Evolutionary conservation across 2,888 invertebrate species (phyloP).

Genomic region (Deroplatys truncata): DNA sequence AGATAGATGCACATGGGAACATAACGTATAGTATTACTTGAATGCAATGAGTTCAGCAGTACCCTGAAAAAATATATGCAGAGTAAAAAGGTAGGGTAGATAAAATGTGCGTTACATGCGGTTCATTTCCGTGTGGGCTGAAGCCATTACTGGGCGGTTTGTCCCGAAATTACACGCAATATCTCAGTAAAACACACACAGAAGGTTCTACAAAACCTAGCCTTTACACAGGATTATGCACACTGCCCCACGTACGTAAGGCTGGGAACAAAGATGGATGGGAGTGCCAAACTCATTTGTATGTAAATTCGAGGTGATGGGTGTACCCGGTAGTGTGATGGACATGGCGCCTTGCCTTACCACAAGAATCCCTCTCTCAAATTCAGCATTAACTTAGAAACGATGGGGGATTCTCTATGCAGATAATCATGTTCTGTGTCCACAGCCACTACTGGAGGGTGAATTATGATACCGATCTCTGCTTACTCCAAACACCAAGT

Average conservation of each 20-base stretch:
- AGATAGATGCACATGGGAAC: too few species aligned
- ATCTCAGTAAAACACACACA: neutral
- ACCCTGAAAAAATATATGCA: neutral
- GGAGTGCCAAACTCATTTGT: neutral
- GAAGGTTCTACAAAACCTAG: neutral
- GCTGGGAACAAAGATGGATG: neutral
- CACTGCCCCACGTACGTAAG: neutral
- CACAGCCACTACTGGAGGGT: too few species aligned
- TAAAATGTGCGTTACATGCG: neutral
- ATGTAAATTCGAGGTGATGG: neutral
- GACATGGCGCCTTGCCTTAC: neutral
- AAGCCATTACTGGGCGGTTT: neutral
- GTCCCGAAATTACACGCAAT: neutral
- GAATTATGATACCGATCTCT: too few species aligned
- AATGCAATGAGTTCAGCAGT: too few species aligned
- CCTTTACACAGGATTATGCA: neutral
- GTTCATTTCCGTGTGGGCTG: neutral
- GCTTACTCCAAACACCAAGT: too few species aligned
- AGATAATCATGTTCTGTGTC: neutral
- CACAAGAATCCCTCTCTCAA: neutral
- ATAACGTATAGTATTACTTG: too few species aligned
- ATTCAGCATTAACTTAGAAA: neutral
- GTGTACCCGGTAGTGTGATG: neutral
- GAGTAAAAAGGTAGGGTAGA: neutral
- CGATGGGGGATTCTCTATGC: neutral